Conservation (phyloP, 2,113 vertebrate genomes). For the Hemiscyllium ocellatum region DNA sequence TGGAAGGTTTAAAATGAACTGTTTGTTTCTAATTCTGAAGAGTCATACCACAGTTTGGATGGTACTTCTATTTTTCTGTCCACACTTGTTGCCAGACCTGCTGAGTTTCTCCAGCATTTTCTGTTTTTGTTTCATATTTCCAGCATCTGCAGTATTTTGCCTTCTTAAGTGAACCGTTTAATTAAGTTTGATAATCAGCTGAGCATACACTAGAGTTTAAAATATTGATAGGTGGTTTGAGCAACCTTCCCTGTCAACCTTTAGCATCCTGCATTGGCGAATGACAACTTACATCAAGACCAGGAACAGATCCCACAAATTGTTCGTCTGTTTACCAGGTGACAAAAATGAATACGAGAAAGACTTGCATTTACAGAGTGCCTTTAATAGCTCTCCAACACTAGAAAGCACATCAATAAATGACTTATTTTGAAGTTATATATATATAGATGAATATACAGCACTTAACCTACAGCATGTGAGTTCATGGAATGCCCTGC, state of each 20-base stretch:
- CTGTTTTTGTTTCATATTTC: too few species aligned
- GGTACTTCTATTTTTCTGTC: too few species aligned
- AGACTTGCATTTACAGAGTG: background rate
- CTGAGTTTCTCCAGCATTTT: too few species aligned
- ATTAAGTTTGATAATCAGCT: background rate
- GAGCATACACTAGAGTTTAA: background rate
- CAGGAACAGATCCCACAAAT: background rate
- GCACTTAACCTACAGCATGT: background rate
- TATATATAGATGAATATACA: background rate
- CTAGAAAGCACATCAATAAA: background rate
- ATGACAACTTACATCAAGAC: background rate
- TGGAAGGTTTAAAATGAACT: background rate
- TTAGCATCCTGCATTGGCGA: background rate
- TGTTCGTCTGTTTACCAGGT: background rate
- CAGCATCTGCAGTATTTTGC: too few species aligned
- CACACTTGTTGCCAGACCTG: too few species aligned
- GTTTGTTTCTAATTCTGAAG: background rate
- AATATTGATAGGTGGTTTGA: background rate
- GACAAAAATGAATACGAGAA: background rate
- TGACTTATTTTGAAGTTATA: background rate
- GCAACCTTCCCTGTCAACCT: background rate
- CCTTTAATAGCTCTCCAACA: background rate
- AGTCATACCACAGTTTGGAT: too few species aligned
- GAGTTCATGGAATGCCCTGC: too few species aligned
- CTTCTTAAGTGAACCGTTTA: too few species aligned